These are phyloP conservation scores for Henricia sp. DNA, from an alignment of 53 echinoderm and acorn worm genomes.

Conservation along the genomic window DNA sequence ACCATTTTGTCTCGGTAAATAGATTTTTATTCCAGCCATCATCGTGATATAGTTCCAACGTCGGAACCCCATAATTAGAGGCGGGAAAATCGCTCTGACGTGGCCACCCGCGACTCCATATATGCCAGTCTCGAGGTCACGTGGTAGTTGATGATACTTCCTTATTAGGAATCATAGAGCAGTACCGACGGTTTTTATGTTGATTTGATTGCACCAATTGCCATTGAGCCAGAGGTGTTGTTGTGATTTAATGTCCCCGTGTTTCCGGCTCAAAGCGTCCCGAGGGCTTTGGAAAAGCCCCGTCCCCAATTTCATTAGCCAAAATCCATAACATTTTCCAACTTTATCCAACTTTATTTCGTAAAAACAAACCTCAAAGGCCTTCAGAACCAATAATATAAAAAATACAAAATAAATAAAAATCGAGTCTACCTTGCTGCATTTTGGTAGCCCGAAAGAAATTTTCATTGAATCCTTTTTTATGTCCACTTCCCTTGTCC, in stretches of 20 bases:
- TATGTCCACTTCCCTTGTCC: too few relatives aligned
- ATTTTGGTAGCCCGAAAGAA: too few relatives aligned
- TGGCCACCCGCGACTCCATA: background rate
- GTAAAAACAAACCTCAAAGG: too few relatives aligned
- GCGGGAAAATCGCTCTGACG: background rate
- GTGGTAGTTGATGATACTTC: slow-evolving; percentile 7
- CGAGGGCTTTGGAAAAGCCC: background rate
- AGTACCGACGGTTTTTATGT: slow-evolving; percentile 41
- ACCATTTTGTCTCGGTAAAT: background rate
- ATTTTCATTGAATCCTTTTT: too few relatives aligned
- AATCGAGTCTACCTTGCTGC: background rate
- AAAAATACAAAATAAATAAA: background rate
- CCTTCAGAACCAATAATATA: background rate
- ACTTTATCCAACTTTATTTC: too few relatives aligned
- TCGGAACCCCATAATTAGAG: background rate
- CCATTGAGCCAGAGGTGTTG: slow-evolving; percentile 33
- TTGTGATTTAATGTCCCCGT: slow-evolving; percentile 26
- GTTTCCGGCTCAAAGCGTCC: slow-evolving; percentile 42
- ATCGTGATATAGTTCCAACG: background rate
- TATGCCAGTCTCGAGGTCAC: slow-evolving; percentile 40
- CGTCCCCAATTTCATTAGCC: too few relatives aligned
- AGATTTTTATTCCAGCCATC: too few relatives aligned
- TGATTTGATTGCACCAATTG: slow-evolving; percentile 52
- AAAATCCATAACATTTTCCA: too few relatives aligned
- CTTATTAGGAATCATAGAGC: slow-evolving; percentile 33